Percentiles rank a stretch among this genome's conserved stretches.
Conservation (phyloP, 2,113 vertebrate species). For the Excalfactoria chinensis region DNA sequence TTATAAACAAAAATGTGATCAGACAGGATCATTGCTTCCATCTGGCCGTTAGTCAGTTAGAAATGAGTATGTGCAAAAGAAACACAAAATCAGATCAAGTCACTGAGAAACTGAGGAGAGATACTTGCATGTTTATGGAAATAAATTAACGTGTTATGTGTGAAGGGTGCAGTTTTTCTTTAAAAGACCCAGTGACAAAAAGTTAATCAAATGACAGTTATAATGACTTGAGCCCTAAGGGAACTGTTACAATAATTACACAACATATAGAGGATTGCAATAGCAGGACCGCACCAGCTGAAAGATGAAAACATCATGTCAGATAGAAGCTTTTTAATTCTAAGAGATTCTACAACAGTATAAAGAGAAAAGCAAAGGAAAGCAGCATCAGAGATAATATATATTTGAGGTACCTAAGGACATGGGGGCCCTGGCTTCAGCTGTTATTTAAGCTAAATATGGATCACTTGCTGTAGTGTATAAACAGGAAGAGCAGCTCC, state of each 20-base stretch:
- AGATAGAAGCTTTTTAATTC: neutral
- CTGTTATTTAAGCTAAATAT: accelerated
- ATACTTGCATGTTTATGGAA: neutral
- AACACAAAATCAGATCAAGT: neutral
- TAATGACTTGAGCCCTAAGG: slow-evolving; percentile 40
- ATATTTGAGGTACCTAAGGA: neutral
- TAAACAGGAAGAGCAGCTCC: neutral
- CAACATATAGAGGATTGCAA: slow-evolving; percentile 31
- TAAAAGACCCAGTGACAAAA: slow-evolving; percentile 28
- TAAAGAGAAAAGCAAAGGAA: neutral
- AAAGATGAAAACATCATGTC: neutral
- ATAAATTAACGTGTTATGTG: slow-evolving; percentile 46
- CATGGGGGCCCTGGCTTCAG: neutral
- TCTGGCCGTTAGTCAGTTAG: neutral
- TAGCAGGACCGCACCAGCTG: neutral
- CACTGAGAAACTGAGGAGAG: neutral
- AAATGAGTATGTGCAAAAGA: neutral
- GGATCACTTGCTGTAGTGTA: neutral
- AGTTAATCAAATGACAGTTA: slow-evolving; percentile 38
- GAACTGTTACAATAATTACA: slow-evolving; percentile 51
- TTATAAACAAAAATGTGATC: neutral
- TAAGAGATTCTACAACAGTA: neutral
- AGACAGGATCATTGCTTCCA: neutral
- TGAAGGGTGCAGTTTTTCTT: slow-evolving; percentile 22
- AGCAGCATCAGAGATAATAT: neutral